A percentile compares a stretch with the other conserved stretches of the same genome.
phyloP scores from a whole-genome alignment of 1,140 invertebrate genomes.

The Ceratosolen solmsi region DNA sequence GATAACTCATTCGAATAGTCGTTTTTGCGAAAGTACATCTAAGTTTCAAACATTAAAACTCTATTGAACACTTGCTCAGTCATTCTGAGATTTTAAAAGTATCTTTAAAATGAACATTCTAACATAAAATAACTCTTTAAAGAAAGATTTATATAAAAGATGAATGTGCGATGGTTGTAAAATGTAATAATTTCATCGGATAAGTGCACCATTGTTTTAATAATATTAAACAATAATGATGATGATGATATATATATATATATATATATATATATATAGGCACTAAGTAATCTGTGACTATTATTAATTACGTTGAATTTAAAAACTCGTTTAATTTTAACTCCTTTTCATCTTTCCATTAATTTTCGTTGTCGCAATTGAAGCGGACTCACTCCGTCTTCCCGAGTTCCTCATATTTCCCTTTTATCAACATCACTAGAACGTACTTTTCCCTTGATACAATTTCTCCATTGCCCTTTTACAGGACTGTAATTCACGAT shows the following conservation, averaged over 20 bases:
- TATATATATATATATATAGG: no score
- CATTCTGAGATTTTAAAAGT: background rate
- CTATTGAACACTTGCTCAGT: background rate
- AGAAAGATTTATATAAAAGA: background rate
- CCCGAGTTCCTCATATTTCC: background rate
- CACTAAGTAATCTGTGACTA: background rate
- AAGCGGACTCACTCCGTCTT: no score
- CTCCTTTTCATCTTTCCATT: background rate
- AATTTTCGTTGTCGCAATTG: background rate
- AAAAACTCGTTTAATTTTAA: background rate
- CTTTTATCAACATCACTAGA: background rate
- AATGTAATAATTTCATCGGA: background rate
- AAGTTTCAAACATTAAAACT: slow-evolving; percentile 17
- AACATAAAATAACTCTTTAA: background rate
- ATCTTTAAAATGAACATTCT: background rate
- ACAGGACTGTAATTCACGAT: slow-evolving; percentile 30
- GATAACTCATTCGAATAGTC: background rate
- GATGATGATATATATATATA: no score
- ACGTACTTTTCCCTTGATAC: background rate
- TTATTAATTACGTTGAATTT: background rate
- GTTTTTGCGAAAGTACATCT: background rate
- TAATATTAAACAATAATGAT: no score
- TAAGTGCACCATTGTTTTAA: background rate
- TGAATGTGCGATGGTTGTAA: background rate
- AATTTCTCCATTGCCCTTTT: background rate